Evolutionary conservation across 2,113 vertebrate genomes (phyloP), one percentile per base, ranked within the genome.

Genomic region (Hippoglossus stenolepis): DNA sequence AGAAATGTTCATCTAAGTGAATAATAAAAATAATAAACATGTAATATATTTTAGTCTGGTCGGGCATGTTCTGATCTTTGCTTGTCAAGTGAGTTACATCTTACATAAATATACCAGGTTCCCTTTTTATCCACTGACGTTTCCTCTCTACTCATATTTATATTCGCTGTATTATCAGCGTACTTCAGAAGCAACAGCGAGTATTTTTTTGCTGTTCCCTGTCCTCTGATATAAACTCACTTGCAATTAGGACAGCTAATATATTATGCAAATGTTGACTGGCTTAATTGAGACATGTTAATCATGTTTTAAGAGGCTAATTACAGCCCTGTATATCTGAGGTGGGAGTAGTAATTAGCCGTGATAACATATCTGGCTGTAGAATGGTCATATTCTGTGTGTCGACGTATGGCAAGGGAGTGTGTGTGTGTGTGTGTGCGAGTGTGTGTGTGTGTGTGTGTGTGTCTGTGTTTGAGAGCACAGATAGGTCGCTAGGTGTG

Each of bases 221-320:
- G 94, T 93, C 95, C 96, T 96, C 96, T 93, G 88, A 79, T 91
- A 88, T 92, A 89, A 93, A 96, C 95, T 95, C 91, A 87, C 96
- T 95, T 87, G 94, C 96, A 96, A 97, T 95, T 96, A 98, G 96
- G 96, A 96, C 89, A 94, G 96, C 97, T 98, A 96, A 98, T 99
- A 98, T 96, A 96, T 98, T 98, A 99, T 99, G 97, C 97, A 98
- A 98, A 99, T 99, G 96, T 98, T 98, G 97, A 98, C 97, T 94
- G 93, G 93, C 92, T 93, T 95, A 95, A 95, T 95, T 95, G 97
- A 98, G 97, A 98, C 97, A 96, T 98, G 97, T 98, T 99, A 99
- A 99, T 99, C 97, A 99, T 97, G 97, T 99, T 95, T 98, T 98
- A 99, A 97, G 97, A 96, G 97, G 96, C 97, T 98, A 99, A 99